phyloP scores from a whole-genome alignment of 2,797 vertebrate species.

The Aphelocoma californica region DNA sequence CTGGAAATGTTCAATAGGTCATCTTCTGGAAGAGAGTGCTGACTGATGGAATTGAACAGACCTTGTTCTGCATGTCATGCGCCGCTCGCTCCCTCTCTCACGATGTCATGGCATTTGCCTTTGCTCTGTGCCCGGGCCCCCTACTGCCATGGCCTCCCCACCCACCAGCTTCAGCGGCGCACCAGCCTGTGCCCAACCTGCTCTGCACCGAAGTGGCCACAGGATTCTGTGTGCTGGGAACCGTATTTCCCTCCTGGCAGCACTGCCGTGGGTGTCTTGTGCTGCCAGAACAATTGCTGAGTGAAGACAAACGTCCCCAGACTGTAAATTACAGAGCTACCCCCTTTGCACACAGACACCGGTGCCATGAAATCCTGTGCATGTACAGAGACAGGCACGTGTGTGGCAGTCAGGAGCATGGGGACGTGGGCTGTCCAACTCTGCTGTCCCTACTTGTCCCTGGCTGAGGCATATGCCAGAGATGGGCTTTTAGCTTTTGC shows the following conservation, averaged over 20 bases:
- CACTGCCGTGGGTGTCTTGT: background rate
- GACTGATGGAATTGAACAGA: slow-evolving; percentile 74
- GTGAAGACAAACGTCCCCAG: background rate
- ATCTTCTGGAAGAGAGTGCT: slow-evolving; percentile 78
- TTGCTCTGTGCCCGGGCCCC: rapidly evolving
- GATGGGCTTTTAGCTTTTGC: background rate
- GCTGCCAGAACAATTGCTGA: slow-evolving; percentile 23
- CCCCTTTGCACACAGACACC: background rate
- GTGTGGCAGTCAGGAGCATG: rapidly evolving
- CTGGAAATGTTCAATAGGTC: slow-evolving; percentile 87
- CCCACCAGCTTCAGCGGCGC: background rate
- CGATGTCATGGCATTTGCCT: background rate
- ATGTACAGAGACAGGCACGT: rapidly evolving
- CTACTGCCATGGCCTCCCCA: background rate
- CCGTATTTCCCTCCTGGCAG: slow-evolving; percentile 23
- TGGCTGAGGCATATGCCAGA: background rate
- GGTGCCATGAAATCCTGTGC: background rate
- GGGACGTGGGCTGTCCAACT: background rate
- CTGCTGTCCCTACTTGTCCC: background rate
- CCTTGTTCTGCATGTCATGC: slow-evolving; percentile 27
- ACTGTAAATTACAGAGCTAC: background rate
- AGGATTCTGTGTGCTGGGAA: background rate
- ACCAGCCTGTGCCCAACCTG: background rate
- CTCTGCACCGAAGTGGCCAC: background rate
- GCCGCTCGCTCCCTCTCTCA: background rate